Evolutionary conservation across 2,113 vertebrate species (phyloP).

Genomic region (Vanacampus margaritifer): DNA sequence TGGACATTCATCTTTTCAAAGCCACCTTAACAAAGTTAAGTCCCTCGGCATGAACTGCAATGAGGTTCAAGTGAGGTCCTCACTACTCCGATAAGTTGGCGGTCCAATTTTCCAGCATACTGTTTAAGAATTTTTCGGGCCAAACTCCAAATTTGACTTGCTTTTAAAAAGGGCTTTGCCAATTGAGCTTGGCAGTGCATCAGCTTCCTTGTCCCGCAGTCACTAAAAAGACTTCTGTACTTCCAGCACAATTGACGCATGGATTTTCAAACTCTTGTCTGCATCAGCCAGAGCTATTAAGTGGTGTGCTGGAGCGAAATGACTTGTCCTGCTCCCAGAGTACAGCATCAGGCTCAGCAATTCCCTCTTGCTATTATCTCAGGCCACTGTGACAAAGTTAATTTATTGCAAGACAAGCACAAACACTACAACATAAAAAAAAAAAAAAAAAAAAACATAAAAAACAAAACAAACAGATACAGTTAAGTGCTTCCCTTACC

Average conservation of each 20-base stretch:
- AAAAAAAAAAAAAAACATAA: constrained; percentile 20
- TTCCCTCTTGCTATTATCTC: constrained; percentile 56
- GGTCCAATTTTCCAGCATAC: not conserved
- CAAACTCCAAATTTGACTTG: not conserved
- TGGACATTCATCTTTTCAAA: too few relatives aligned
- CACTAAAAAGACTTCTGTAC: constrained; percentile 24
- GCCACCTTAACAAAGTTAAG: not conserved
- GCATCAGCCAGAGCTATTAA: constrained; percentile 64
- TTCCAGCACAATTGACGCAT: constrained; percentile 52
- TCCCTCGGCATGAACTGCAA: not conserved
- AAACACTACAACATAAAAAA: constrained; percentile 57
- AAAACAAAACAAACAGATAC: constrained; percentile 12
- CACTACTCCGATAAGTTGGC: not conserved
- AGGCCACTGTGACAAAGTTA: constrained; percentile 59
- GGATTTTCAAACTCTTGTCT: constrained; percentile 58
- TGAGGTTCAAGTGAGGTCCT: not conserved
- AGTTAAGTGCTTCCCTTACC: constrained; percentile 20
- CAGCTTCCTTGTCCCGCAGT: constrained; percentile 2
- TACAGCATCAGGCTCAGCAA: constrained; percentile 58
- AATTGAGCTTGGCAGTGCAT: not conserved
- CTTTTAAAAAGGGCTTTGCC: not conserved
- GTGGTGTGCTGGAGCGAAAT: constrained; percentile 65
- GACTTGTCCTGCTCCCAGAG: constrained; percentile 60
- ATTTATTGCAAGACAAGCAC: constrained; percentile 67
- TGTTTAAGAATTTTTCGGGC: not conserved